Base-by-base conservation (phyloP, 2,797 vertebrate genomes). In the Phoxinus dragarum region DNA sequence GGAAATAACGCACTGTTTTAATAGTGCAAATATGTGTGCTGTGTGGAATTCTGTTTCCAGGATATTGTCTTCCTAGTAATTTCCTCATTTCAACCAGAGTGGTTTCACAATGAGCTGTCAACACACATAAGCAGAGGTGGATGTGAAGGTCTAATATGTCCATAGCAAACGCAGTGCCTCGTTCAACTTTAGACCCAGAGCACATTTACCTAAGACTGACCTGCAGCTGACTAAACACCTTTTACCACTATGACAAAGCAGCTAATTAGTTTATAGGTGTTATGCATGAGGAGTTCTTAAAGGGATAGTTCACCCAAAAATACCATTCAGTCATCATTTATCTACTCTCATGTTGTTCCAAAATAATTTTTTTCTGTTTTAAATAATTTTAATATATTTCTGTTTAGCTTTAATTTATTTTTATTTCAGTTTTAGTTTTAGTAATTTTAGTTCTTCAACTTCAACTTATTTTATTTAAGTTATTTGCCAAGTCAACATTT, bases 31-130 rank as follows among this genome's bases (percentile, higher is more conserved):
- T 74, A 40, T 75, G 64, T 59, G 82, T 59, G 80, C 67, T 44
- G 64, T 82, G 75, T 83, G 80, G 83, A 88, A 89, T 88, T 67
- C 66, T 59, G 71, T 84, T 89, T 87, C 87, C 85, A 88, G 85
- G 89, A 88, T 87, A 75, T 85, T 80, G 83, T 52, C 76, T 80
- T 83, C 67, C 75, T 75, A 82, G 86, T 86, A 89, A 86, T 89
- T 89, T 88, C 88, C 88, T 86, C 87, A 86, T 89, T 89, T 81
- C 17, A 75, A 81, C 71, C 56, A 56, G 74, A 83, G 80, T 40
- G n/a, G 85, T 90, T 90, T 90, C 87, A 88, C 88, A 87, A 84
- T 89, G 86, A 90, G 81, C 88, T 75, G 71, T 67, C 80, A 75
- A 61, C 40, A 80, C 44, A 80, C 82, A 85, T 56, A 89, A 27